These are phyloP conservation scores for Liopterus haemorrhoidalis DNA, from an alignment of 2,888 invertebrate species.

Conservation along the genomic window DNA sequence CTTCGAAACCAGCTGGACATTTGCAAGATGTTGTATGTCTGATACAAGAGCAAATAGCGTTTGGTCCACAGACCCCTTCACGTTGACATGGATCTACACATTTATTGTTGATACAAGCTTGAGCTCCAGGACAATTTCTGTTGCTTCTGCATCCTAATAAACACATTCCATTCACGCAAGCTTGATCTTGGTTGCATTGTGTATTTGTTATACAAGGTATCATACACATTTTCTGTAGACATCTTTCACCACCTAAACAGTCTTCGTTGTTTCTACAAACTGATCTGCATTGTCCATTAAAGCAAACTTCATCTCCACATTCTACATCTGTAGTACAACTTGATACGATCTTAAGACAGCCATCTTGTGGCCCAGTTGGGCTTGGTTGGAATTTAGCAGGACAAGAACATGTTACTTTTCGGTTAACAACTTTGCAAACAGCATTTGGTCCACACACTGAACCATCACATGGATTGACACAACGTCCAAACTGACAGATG, in stretches of 20 bases:
- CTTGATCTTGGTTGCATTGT: conserved; percentile 73
- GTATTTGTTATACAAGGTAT: conserved; percentile 74
- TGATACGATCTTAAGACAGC: conserved; percentile 65
- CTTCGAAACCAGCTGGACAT: conserved; percentile 80
- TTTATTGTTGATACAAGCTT: conserved; percentile 78
- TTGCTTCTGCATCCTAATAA: conserved; percentile 78
- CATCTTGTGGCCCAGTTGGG: conserved; percentile 55
- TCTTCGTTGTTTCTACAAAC: conserved; percentile 72
- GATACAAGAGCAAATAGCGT: conserved; percentile 70
- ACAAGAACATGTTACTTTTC: conserved; percentile 74
- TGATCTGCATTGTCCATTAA: conserved; percentile 75
- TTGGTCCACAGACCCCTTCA: conserved; percentile 74
- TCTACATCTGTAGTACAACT: conserved; percentile 66
- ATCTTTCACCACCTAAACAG: conserved; percentile 73
- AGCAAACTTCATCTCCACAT: conserved; percentile 73
- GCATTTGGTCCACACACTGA: conserved; percentile 73
- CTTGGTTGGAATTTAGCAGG: conserved; percentile 68
- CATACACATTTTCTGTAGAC: conserved; percentile 70
- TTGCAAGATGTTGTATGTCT: conserved; percentile 72
- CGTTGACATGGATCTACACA: conserved; percentile 77
- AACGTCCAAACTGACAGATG: conserved; percentile 63
- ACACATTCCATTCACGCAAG: conserved; percentile 75
- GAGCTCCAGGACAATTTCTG: conserved; percentile 67
- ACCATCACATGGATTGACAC: conserved; percentile 74
- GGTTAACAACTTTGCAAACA: conserved; percentile 69